phyloP scores from a whole-genome alignment of 2,113 vertebrate genomes.

The Proteles cristata region DNA sequence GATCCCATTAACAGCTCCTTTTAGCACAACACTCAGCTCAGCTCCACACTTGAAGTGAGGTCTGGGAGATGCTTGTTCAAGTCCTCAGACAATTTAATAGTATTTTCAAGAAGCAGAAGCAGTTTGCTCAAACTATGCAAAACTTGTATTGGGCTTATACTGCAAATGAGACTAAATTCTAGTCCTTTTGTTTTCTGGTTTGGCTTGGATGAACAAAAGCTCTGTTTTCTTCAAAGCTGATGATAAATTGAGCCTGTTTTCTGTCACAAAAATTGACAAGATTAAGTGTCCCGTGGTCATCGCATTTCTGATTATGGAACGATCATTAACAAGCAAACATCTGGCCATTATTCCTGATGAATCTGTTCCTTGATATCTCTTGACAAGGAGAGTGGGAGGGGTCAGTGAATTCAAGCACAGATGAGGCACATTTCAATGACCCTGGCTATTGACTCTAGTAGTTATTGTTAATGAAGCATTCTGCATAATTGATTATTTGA shows the following conservation, averaged over 20 bases:
- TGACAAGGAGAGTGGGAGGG: conserved; percentile 73
- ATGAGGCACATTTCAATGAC: conserved; percentile 59
- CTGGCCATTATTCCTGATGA: conserved; percentile 79
- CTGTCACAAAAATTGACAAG: conserved; percentile 70
- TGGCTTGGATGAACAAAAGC: not conserved
- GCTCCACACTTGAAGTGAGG: not conserved
- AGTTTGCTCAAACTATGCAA: not conserved
- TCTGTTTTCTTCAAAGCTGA: conserved; percentile 63
- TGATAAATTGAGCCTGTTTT: conserved; percentile 74
- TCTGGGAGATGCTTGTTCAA: not conserved
- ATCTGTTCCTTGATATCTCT: conserved; percentile 76
- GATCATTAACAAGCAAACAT: conserved; percentile 78
- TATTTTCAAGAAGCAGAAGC: not conserved
- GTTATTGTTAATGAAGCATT: conserved; percentile 79
- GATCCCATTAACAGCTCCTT: not conserved
- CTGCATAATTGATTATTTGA: conserved; percentile 82
- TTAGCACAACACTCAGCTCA: not conserved
- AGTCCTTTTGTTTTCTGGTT: not conserved
- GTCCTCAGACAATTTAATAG: not conserved
- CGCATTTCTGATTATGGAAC: conserved; percentile 70
- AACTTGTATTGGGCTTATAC: not conserved
- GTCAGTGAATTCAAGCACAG: conserved; percentile 50
- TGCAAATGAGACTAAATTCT: not conserved
- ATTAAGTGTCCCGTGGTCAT: conserved; percentile 65
- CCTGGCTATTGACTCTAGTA: conserved; percentile 74